phyloP scores from a whole-genome alignment of 2,888 invertebrate species.

The Pomacea canaliculata region DNA sequence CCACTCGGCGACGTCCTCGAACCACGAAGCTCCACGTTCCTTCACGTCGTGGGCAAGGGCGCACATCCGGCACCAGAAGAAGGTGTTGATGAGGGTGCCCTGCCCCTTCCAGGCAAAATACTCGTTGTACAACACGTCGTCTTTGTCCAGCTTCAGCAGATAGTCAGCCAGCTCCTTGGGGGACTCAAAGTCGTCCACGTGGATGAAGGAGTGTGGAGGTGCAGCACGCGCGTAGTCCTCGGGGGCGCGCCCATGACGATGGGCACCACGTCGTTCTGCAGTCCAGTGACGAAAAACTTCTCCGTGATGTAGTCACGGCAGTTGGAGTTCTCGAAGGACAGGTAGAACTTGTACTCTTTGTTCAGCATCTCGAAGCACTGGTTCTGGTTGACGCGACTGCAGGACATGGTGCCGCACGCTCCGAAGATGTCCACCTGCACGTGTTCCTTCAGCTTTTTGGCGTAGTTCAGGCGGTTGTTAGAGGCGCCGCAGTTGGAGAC shows the following conservation, averaged over 20 bases:
- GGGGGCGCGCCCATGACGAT: constrained; percentile 97
- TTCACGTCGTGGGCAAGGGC: constrained; percentile 71
- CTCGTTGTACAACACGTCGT: constrained; percentile 91
- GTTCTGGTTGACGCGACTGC: constrained; percentile 78
- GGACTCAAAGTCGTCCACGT: constrained; percentile 93
- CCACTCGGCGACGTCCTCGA: constrained; percentile 90
- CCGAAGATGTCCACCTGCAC: constrained; percentile 75
- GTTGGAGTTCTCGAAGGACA: constrained; percentile 97
- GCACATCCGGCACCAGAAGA: constrained; percentile 92
- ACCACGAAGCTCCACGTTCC: constrained; percentile 65
- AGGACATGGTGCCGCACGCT: constrained; percentile 54
- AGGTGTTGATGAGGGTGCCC: constrained; percentile 95
- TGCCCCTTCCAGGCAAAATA: constrained; percentile 93
- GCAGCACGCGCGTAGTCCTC: constrained; percentile 90
- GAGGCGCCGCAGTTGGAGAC: constrained; percentile 95
- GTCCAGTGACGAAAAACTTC: constrained; percentile 94
- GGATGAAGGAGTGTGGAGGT: constrained; percentile 95
- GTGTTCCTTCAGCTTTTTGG: constrained; percentile 83
- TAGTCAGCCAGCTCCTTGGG: constrained; percentile 90
- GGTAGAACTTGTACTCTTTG: constrained; percentile 93
- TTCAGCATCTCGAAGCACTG: constrained; percentile 90
- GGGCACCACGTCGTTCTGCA: constrained; percentile 88
- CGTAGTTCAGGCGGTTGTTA: constrained; percentile 88
- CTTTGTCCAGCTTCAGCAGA: constrained; percentile 84
- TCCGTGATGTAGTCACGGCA: constrained; percentile 96